Conservation (phyloP, 1,140 invertebrate species). For the Acromyrmex heyeri region DNA sequence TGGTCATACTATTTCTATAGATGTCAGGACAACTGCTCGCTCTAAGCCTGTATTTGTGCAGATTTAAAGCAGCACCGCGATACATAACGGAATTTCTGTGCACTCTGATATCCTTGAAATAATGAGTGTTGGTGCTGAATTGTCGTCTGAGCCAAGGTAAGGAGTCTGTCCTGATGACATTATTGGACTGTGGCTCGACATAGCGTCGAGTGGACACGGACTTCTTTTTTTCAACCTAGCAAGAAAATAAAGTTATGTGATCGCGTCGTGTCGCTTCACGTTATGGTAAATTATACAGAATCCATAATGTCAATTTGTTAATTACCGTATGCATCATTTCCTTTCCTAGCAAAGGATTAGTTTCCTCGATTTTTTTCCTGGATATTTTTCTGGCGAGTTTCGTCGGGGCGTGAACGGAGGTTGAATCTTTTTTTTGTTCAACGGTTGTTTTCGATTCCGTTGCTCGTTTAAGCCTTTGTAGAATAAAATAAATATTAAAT, state of each 20-base stretch:
- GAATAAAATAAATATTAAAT: constrained; percentile 14
- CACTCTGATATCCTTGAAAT: constrained; percentile 91
- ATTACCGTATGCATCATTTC: constrained; percentile 73
- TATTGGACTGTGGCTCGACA: constrained; percentile 62
- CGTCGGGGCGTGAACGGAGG: constrained; percentile 67
- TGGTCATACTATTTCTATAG: constrained; percentile 95
- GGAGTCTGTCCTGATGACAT: constrained; percentile 80
- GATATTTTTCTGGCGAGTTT: constrained; percentile 76
- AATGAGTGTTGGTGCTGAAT: constrained; percentile 89
- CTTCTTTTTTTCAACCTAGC: constrained; percentile 76
- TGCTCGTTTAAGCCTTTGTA: constrained; percentile 81
- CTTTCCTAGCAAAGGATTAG: constrained; percentile 77
- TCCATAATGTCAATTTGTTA: background rate
- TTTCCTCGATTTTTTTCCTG: constrained; percentile 78
- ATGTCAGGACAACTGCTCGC: constrained; percentile 97
- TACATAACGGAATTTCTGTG: constrained; percentile 94
- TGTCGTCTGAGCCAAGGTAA: constrained; percentile 88
- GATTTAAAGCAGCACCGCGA: constrained; percentile 93
- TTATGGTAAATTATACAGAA: background rate
- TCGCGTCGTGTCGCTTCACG: background rate
- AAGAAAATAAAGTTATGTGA: constrained; percentile 27
- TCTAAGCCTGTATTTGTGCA: constrained; percentile 92
- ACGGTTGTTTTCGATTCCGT: constrained; percentile 64
- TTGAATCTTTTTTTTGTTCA: constrained; percentile 32
- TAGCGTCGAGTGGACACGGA: constrained; percentile 73